Evolutionary conservation across 2,888 invertebrate genomes (phyloP), one percentile per base, ranked within the genome.

Genomic region (Apamea crenata): DNA sequence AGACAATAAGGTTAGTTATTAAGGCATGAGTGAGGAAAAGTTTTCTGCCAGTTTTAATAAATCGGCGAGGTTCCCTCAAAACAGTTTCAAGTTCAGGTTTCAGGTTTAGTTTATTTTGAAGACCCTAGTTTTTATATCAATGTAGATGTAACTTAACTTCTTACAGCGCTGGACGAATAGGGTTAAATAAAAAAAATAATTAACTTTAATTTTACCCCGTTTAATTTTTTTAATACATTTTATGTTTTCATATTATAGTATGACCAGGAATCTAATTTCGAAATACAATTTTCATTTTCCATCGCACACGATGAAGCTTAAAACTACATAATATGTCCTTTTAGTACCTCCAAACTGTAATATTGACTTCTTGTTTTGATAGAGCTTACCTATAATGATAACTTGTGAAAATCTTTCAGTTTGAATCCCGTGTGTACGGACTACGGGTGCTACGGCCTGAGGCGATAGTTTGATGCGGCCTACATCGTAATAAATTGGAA

Each of bases 361-460:
- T 69, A 65, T 66, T 56, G 25, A 56, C 29, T 56, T 25, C 2
- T 47, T n/a, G 16, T 40, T 75, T 72, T 69, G 68, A 67, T 21
- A 59, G 47, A 81, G 44, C 50, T 25, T 63, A 32, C 61, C 61
- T 72, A 47, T 36, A 16, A 69, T 61, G 21, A 68, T 78, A 25
- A 63, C 47, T 63, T 50, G 36, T 72, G 78, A 73, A 81, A 72
- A 77, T 47, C 65, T 85, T 80, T 77, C 84, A 80, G 84, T 74
- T 74, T 25, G 29, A 74, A 59, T 81, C 74, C 81, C 67, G 65
- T 32, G 71, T 50, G 70, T 59, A 29, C 18, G 53, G 32, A 29
- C 25, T 16, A 36, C 29, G 78, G 36, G 21, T 56, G 56, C 25
- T 29, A 29, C 4, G 2, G 76, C 77, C 71, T 14, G 61, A 7